phyloP scores from a whole-genome alignment of 2,888 invertebrate genomes.

The Tetropium fuscum region DNA sequence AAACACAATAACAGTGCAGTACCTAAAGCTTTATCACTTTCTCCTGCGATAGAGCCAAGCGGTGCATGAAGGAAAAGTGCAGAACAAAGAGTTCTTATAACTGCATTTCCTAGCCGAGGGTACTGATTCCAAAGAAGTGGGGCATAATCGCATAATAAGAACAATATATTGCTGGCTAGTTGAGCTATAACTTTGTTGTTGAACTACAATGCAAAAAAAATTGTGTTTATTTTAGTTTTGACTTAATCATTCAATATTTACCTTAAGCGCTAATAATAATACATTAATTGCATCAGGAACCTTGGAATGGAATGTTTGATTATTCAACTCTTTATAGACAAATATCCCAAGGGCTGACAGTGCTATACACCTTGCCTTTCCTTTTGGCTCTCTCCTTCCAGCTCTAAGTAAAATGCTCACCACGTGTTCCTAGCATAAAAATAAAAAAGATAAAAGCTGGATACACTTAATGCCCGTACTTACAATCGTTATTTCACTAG shows the following conservation, averaged over 20 bases:
- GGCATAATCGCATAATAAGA: slow-evolving; percentile 84
- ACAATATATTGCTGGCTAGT: slow-evolving; percentile 84
- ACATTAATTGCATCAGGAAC: slow-evolving; percentile 77
- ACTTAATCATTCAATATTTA: slow-evolving; percentile 58
- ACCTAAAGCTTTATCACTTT: slow-evolving; percentile 78
- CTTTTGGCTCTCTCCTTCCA: slow-evolving; percentile 90
- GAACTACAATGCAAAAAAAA: slow-evolving; percentile 71
- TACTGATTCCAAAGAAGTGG: slow-evolving; percentile 77
- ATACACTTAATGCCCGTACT: no score
- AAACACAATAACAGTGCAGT: slow-evolving; percentile 88
- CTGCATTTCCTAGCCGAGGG: slow-evolving; percentile 73
- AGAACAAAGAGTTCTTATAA: slow-evolving; percentile 69
- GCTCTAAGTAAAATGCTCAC: slow-evolving; percentile 88
- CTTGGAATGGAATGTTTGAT: slow-evolving; percentile 73
- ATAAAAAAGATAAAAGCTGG: slow-evolving; percentile 1
- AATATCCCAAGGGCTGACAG: slow-evolving; percentile 86
- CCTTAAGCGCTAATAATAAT: slow-evolving; percentile 76
- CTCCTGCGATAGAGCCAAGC: slow-evolving; percentile 66
- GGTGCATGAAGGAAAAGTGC: slow-evolving; percentile 67
- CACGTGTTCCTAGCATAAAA: slow-evolving; percentile 79
- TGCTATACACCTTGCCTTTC: slow-evolving; percentile 89
- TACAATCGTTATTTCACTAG: no score
- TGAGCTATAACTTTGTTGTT: slow-evolving; percentile 85
- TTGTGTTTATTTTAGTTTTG: not conserved
- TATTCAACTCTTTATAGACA: slow-evolving; percentile 75